phyloP scores from a whole-genome alignment of 2,888 invertebrate genomes.

The Orchesellides sinensis region DNA sequence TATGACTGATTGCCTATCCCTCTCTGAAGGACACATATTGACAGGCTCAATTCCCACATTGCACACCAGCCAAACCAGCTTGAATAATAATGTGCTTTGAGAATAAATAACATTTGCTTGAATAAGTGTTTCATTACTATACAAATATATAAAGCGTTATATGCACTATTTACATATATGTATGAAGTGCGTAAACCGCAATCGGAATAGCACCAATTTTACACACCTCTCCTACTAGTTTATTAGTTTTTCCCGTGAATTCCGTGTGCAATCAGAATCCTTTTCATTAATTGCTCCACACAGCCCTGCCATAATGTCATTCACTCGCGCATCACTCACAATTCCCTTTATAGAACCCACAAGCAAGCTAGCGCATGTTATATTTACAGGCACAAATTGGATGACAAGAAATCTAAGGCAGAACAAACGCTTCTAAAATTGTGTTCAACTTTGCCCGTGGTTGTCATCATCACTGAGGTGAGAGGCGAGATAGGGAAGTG shows the following conservation, averaged over 20 bases:
- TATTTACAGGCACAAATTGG: too few species aligned
- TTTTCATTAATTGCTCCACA: conserved; percentile 13
- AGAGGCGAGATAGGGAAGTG: background rate
- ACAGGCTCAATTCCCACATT: too few species aligned
- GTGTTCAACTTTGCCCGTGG: too few species aligned
- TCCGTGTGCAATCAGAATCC: background rate
- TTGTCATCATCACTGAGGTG: too few species aligned
- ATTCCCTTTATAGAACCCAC: background rate
- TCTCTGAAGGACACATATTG: background rate
- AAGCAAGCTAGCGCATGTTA: background rate
- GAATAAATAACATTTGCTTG: background rate
- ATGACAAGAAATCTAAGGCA: background rate
- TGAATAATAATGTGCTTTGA: too few species aligned
- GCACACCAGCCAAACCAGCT: too few species aligned
- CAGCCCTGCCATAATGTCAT: background rate
- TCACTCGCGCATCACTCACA: background rate
- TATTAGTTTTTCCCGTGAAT: background rate
- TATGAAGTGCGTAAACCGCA: background rate
- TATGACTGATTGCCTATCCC: conserved; percentile 49
- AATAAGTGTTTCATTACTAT: background rate
- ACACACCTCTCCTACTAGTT: background rate
- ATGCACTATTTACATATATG: background rate
- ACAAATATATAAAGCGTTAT: background rate
- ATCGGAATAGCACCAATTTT: too few species aligned
- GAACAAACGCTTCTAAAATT: too few species aligned